phyloP scores from a whole-genome alignment of 2,888 invertebrate species.

The Drosophila antonietae region DNA sequence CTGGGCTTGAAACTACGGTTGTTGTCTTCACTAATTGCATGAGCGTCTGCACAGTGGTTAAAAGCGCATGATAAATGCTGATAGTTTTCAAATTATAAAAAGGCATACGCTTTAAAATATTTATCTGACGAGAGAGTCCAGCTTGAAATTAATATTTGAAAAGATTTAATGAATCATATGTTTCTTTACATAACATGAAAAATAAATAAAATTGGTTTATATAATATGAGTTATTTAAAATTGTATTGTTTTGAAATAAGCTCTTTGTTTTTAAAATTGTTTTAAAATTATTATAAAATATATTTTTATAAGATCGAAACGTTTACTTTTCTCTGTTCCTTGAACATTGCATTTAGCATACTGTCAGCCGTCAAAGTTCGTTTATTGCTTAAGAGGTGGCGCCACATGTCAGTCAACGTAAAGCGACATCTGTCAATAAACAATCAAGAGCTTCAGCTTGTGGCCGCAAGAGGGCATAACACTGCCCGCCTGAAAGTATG shows the following conservation, averaged over 20 bases:
- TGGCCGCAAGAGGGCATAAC: constrained; percentile 31
- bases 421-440: constrained; percentile 64
- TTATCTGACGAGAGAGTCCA: too few species aligned
- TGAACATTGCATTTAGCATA: not conserved
- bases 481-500: constrained; percentile 39
- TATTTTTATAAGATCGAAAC: too few species aligned
- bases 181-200: too few species aligned
- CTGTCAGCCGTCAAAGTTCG: constrained; percentile 18
- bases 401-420: constrained; percentile 40
- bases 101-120: not conserved
- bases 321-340: too few species aligned
- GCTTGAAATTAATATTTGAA: too few species aligned
- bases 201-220: too few species aligned
- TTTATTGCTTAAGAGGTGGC: constrained; percentile 52
- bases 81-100: not conserved
- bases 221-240: too few species aligned
- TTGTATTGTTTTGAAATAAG: too few species aligned
- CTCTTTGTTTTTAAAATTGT: too few species aligned
- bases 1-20: constrained; percentile 76
- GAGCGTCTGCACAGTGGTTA: constrained; percentile 54
- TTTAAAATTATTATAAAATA: too few species aligned
- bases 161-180: too few species aligned
- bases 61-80: not conserved
- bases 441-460: constrained; percentile 16
- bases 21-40: constrained; percentile 63